Evolutionary conservation across 2,797 vertebrate species (phyloP), one percentile per base, ranked within the genome.

Genomic region (Hippopotamyrus pictus): DNA sequence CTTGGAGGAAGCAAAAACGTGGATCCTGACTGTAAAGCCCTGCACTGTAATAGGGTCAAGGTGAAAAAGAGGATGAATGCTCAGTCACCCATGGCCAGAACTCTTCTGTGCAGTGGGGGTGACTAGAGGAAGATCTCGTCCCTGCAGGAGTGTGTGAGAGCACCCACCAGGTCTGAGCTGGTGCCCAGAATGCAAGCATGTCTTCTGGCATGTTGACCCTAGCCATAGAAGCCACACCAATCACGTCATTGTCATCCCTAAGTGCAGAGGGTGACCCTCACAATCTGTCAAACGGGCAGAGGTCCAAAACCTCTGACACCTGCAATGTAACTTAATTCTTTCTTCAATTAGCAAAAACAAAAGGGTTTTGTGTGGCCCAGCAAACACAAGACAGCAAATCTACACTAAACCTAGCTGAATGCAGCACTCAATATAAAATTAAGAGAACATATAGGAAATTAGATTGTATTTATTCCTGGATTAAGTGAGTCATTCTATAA

Each of bases 181-280:
- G 97, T 99, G 91, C 98, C 98, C 93, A 99, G 92, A 94, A 99
- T 99, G 57, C 97, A 95, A 1, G 97, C 98, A 1, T 99, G 94
- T 99, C 98, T 93, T 99, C 98, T 0, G 97, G 98, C 69, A 99
- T 92, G 94, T 99, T 99, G 88, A 99, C 98, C 65, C 98, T 98
- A 0, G 98, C 98, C 98, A 99, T 99, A 1, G 97, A 99, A 1
- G 98, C 97, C 91, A 99, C 97, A 3, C 98, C 97, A 1, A 98
- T 99, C 93, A 99, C 98, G 91, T 99, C 98, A 0, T 99, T 98
- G 48, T 99, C 98, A 51, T 50, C 11, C 95, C 98, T 99, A 94
- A 22, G 90, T 2, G n/a, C 84, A 88, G 8, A 86, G n/a, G 89
- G 2, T 44, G 59, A 46, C 44, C 88, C 50, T 85, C n/a, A 33